These are phyloP conservation scores for Pseudoatta argentina DNA, from an alignment of 1,140 invertebrate species.

Conservation along the genomic window DNA sequence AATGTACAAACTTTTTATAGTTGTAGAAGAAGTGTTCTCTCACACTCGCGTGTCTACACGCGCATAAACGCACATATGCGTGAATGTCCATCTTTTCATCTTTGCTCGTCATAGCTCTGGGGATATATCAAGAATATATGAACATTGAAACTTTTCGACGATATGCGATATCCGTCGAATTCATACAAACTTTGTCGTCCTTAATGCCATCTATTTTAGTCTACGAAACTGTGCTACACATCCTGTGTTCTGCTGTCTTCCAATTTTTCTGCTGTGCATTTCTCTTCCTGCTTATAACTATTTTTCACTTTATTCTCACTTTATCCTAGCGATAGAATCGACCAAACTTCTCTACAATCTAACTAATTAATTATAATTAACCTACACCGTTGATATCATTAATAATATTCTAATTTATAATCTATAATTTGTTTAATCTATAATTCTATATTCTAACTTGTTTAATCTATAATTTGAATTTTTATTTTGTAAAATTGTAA, in stretches of 20 bases:
- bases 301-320: not conserved
- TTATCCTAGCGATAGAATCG: constrained; percentile 18
- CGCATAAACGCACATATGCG: not conserved
- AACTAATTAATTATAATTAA: not conserved
- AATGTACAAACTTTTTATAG: constrained; percentile 40
- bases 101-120: not conserved
- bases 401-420: not conserved
- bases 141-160: constrained; percentile 39
- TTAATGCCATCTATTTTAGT: constrained; percentile 37
- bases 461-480: not conserved
- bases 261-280: not conserved
- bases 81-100: not conserved
- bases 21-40: not conserved
- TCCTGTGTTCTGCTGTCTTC: not conserved
- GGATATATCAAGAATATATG: constrained; percentile 15
- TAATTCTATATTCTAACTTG: not conserved
- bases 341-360: not conserved
- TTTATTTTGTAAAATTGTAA: not conserved
- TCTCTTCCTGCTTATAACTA: not conserved
- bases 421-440: too few species aligned
- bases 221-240: constrained; percentile 23
- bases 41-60: not conserved
- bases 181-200: constrained; percentile 65
- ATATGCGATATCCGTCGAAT: constrained; percentile 43
- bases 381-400: not conserved